Base-by-base conservation (phyloP, 2,797 vertebrate genomes). In the Crax fasciolata region DNA sequence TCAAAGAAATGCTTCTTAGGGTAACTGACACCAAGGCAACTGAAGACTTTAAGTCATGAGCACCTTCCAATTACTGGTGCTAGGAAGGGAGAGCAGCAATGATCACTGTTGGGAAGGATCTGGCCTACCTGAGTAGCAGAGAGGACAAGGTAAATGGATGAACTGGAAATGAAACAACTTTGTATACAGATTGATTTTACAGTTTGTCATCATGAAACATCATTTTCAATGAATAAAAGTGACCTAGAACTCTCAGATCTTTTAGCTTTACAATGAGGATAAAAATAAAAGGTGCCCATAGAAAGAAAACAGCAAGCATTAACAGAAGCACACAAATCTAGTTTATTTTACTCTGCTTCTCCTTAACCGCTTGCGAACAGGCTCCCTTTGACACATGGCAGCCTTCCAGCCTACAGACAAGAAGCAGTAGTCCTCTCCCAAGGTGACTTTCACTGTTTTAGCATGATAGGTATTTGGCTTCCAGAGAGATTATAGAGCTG, bases 401-500 rank as follows among this genome's bases (percentile, higher is more conserved):
- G 49, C 1, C 18, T n/a, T 78, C 75, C 93, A 93, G 90, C 67
- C 35, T 24, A 43, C 38, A 18, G 68, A 79, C 66, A 28, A 85
- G 41, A 48, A 71, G 63, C 2, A 9, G 18, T 13, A 66, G 25
- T 32, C 55, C 38, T 75, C 57, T 87, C 55, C 80, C 97, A 97
- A 97, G 96, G 96, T 96, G 96, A 97, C 96, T 91, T 97, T 95
- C 73, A 55, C 85, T 82, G 35, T 24, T 94, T 67, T 28, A 95
- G 71, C 62, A 43, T 25, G 76, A 95, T 55, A 79, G 73, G 86
- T 85, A 76, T 91, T 94, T 89, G 88, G 93, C 93, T 97, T 95
- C 83, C 80, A 95, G 89, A 94, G 75, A 68, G 75, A 92, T 79
- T 91, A 84, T 55, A 15, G 86, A 94, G 89, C n/a, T 87, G 77